These are phyloP conservation scores for Grapholita molesta DNA, from an alignment of 1,140 invertebrate genomes.

Conservation along the genomic window DNA sequence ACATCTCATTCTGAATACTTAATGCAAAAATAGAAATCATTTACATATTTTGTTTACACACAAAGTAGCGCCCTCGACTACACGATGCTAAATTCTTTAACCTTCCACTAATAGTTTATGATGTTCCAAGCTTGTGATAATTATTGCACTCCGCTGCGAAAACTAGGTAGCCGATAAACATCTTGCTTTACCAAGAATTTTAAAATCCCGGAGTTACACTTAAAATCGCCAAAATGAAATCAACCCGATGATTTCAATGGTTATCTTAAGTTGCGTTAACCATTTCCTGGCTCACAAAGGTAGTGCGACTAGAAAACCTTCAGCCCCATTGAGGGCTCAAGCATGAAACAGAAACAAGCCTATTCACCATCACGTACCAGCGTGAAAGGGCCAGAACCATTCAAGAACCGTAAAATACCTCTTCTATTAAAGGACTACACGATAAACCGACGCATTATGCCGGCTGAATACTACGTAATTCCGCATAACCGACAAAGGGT, in stretches of 20 bases:
- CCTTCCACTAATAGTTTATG: slow-evolving; percentile 22
- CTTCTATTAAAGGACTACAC: slow-evolving; percentile 36
- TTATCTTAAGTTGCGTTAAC: slow-evolving; percentile 1
- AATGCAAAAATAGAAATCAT: too few relatives aligned
- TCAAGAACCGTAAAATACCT: slow-evolving; percentile 62
- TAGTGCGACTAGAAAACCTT: slow-evolving; percentile 33
- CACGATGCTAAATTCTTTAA: slow-evolving; percentile 27
- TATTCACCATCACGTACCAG: slow-evolving; percentile 63
- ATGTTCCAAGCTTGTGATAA: slow-evolving; percentile 25
- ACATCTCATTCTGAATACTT: too few relatives aligned
- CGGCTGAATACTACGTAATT: slow-evolving; percentile 38
- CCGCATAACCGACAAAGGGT: slow-evolving; percentile 66
- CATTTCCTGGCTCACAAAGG: slow-evolving; percentile 27
- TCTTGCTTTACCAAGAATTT: not conserved
- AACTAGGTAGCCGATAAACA: slow-evolving; percentile 22
- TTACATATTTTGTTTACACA: not conserved
- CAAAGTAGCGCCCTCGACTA: slow-evolving; percentile 21
- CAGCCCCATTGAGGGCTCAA: slow-evolving; percentile 47
- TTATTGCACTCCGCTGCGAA: slow-evolving; percentile 30
- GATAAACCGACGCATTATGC: slow-evolving; percentile 43
- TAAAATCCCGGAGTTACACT: not conserved
- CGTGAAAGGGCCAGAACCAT: slow-evolving; percentile 58
- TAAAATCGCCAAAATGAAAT: not conserved
- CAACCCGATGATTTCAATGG: not conserved
- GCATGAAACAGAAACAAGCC: slow-evolving; percentile 66